Conservation (phyloP, 2,888 invertebrate species). For the Notocelia uddmanniana region DNA sequence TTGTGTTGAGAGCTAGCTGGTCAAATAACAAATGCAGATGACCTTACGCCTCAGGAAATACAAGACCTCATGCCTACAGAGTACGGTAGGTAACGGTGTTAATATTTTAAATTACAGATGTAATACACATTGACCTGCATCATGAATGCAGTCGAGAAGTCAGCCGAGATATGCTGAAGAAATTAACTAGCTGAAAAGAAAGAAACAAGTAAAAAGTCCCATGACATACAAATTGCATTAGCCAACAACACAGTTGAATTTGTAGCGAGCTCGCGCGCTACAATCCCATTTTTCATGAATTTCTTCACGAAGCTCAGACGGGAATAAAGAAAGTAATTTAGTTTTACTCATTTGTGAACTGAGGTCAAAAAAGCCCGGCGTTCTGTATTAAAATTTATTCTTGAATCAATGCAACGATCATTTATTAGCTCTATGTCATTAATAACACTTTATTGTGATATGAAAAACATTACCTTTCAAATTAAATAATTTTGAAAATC, state of each 20-base stretch:
- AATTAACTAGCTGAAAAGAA: constrained; percentile 45
- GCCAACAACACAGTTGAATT: constrained; percentile 32
- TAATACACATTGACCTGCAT: too few species aligned
- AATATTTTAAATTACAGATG: too few species aligned
- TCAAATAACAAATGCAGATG: too few species aligned
- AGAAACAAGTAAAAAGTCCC: constrained; percentile 46
- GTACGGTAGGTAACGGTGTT: too few species aligned
- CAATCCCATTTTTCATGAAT: not conserved
- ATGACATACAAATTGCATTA: constrained; percentile 48
- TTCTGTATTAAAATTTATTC: not conserved
- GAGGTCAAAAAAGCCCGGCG: not conserved
- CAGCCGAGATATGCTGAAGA: not conserved
- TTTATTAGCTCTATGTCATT: too few species aligned
- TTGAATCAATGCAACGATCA: not conserved
- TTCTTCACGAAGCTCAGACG: not conserved
- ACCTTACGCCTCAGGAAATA: too few species aligned
- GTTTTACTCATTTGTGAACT: not conserved
- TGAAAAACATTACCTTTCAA: too few species aligned
- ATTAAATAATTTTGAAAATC: too few species aligned
- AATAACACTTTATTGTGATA: too few species aligned
- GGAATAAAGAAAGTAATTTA: not conserved
- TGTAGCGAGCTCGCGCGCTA: not conserved
- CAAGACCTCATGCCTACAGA: too few species aligned
- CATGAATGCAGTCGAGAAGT: too few species aligned
- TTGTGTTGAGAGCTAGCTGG: too few species aligned